phyloP scores from a whole-genome alignment of 2,113 vertebrate genomes.

The Lichenostomus cassidix region DNA sequence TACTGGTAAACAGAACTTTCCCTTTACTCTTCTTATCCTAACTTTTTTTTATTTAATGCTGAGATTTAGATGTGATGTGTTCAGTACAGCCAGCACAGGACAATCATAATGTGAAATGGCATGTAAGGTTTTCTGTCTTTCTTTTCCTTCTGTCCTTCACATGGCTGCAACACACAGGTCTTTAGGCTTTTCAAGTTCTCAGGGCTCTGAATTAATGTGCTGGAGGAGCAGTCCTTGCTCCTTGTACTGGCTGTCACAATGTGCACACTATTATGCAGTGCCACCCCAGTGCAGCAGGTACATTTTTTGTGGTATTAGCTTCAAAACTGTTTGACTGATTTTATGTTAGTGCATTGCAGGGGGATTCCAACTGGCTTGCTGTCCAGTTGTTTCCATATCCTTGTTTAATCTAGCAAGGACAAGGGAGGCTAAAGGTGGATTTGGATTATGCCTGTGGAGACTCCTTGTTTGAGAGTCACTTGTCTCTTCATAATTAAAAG shows the following conservation, averaged over 20 bases:
- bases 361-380: neutral
- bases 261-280: neutral
- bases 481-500: neutral
- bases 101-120: neutral
- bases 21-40: neutral
- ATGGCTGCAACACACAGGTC: neutral
- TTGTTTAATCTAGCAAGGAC: neutral
- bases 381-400: neutral
- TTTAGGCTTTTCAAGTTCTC: neutral
- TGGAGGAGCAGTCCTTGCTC: neutral
- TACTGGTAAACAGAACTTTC: neutral
- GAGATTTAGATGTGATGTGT: neutral
- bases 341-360: neutral
- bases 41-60: neutral
- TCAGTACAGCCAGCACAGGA: neutral
- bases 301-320: neutral
- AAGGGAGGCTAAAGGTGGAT: neutral
- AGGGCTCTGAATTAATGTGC: neutral
- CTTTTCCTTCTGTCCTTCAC: neutral
- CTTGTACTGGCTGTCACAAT: neutral
- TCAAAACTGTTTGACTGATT: neutral
- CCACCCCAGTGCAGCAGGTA: fast-evolving
- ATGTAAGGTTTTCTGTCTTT: neutral
- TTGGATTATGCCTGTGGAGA: neutral
- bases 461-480: neutral